phyloP scores from a whole-genome alignment of 2,888 invertebrate genomes.

The Pristionchus japonicus region DNA sequence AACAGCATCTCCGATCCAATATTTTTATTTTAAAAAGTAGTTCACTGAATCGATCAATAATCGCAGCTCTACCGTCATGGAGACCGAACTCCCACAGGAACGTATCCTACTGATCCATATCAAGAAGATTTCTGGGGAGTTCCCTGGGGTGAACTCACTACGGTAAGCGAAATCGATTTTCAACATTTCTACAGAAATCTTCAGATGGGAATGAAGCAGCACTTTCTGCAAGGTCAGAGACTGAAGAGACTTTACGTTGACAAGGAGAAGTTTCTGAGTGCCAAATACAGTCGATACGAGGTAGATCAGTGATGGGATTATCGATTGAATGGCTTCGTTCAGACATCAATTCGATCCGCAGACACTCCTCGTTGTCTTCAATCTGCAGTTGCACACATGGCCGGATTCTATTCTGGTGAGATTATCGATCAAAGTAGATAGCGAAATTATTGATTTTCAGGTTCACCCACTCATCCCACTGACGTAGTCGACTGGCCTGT shows the following conservation, averaged over 20 bases:
- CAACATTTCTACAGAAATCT: too few relatives aligned
- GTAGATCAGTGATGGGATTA: not conserved
- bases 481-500: slow-evolving; percentile 13
- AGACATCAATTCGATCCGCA: slow-evolving; percentile 30
- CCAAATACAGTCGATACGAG: slow-evolving; percentile 24
- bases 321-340: not conserved
- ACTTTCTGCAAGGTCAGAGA: slow-evolving; percentile 38
- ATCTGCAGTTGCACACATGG: slow-evolving; percentile 31
- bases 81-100: slow-evolving; percentile 60
- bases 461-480: slow-evolving; percentile 10
- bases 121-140: slow-evolving; percentile 51
- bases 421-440: not conserved
- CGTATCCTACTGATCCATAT: slow-evolving; percentile 56
- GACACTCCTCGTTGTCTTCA: slow-evolving; percentile 36
- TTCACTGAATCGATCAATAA: not conserved
- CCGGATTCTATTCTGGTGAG: slow-evolving; percentile 37
- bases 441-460: not conserved
- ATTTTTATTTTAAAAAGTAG: too few relatives aligned
- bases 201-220: slow-evolving; percentile 43
- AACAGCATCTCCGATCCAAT: too few relatives aligned
- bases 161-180: slow-evolving; percentile 45
- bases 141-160: slow-evolving; percentile 60
- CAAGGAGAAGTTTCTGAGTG: not conserved
- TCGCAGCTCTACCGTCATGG: slow-evolving; percentile 67
- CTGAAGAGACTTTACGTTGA: slow-evolving; percentile 40